A percentile compares a stretch with the other conserved stretches of the same genome.
Conservation (phyloP, 1,140 invertebrate species). For the Drosophila bocqueti region DNA sequence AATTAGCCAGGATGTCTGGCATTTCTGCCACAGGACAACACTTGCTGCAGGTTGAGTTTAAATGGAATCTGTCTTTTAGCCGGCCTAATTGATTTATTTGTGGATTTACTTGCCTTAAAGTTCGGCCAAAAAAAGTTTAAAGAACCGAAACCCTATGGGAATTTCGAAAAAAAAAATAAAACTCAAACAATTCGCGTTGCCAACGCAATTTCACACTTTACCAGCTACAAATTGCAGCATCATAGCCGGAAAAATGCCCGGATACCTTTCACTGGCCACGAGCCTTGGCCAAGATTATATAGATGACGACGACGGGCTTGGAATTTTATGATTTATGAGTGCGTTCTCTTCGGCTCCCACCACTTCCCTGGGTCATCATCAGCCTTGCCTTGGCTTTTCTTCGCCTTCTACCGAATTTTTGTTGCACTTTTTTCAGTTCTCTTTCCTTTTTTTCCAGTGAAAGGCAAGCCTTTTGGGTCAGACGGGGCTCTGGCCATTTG, state of each 20-base stretch:
- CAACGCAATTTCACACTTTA: constrained; percentile 82
- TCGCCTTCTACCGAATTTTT: constrained; percentile 66
- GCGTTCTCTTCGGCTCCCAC: constrained; percentile 17
- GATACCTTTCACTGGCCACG: constrained; percentile 41
- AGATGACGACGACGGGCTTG: constrained; percentile 75
- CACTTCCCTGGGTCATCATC: constrained; percentile 20
- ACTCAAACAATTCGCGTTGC: constrained; percentile 64
- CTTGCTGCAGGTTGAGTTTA: constrained; percentile 33
- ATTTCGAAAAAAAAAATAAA: constrained; percentile 3
- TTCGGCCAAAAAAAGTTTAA: constrained; percentile 6
- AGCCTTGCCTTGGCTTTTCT: constrained; percentile 25
- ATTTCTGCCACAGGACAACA: constrained; percentile 56
- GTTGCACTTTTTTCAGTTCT: constrained; percentile 68
- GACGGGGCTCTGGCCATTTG: constrained; percentile 62
- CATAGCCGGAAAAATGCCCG: constrained; percentile 58
- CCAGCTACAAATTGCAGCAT: constrained; percentile 81
- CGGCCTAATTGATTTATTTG: constrained; percentile 68
- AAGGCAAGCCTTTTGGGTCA: constrained; percentile 32
- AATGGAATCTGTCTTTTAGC: constrained; percentile 21
- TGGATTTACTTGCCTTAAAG: constrained; percentile 39
- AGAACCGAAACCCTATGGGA: not conserved
- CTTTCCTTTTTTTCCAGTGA: constrained; percentile 9
- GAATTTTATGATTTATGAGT: constrained; percentile 82
- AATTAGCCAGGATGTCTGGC: constrained; percentile 67
- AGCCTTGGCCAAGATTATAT: constrained; percentile 73